Conservation (phyloP, 2,888 invertebrate species). For the Syritta pipiens region DNA sequence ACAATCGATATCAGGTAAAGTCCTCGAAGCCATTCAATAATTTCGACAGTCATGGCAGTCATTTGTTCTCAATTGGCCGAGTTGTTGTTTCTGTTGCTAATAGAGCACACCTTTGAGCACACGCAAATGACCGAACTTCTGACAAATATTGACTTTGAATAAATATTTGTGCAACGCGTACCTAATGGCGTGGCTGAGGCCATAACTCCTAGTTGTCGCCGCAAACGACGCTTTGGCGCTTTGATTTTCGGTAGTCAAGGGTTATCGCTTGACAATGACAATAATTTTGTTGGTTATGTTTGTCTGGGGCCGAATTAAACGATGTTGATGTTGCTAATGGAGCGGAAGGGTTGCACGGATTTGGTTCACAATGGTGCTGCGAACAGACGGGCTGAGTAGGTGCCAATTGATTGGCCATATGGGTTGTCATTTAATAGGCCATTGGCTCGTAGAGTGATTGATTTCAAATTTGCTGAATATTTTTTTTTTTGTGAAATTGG, state of each 20-base stretch:
- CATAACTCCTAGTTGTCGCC: conserved; percentile 30
- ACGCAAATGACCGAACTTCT: conserved; percentile 15
- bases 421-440: conserved; percentile 12
- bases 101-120: neutral
- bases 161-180: conserved; percentile 31
- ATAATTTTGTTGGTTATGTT: conserved; percentile 56
- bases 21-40: neutral
- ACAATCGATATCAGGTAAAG: conserved; percentile 7
- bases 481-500: conserved; percentile 15
- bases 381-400: neutral
- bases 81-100: neutral
- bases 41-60: conserved; percentile 10
- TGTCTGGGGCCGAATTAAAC: conserved; percentile 56
- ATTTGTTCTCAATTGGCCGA: conserved; percentile 16
- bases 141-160: conserved; percentile 20
- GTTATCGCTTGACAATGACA: conserved; percentile 42
- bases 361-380: conserved; percentile 5
- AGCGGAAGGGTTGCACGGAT: conserved; percentile 51
- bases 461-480: conserved; percentile 8
- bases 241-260: conserved; percentile 28
- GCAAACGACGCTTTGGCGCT: neutral
- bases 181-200: conserved; percentile 42
- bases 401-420: conserved; percentile 40
- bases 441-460: conserved; percentile 16
- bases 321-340: conserved; percentile 63